phyloP scores from a whole-genome alignment of 2,797 vertebrate genomes.

The Cynodonichthys magdalenae region DNA sequence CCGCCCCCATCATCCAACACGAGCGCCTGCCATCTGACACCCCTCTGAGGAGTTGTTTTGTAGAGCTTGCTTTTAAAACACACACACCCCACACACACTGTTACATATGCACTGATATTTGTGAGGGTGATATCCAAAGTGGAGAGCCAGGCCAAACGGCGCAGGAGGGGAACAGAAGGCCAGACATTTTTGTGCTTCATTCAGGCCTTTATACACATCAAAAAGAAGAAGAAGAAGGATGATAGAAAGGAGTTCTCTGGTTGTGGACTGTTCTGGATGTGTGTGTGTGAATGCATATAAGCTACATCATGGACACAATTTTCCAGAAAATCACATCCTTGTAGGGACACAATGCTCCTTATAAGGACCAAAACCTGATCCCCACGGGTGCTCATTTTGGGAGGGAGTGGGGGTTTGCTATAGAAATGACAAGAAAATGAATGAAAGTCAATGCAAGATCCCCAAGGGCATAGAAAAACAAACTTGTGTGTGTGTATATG shows the following conservation, averaged over 20 bases:
- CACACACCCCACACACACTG: slow-evolving; percentile 18
- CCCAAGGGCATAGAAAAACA: no score
- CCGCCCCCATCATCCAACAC: slow-evolving; percentile 57
- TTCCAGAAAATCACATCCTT: no score
- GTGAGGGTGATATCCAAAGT: slow-evolving; percentile 49
- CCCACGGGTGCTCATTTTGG: no score
- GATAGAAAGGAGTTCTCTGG: slow-evolving; percentile 36
- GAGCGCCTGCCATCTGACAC: slow-evolving; percentile 79
- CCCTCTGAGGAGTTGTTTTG: slow-evolving; percentile 64
- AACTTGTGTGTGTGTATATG: no score
- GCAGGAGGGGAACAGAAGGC: slow-evolving; percentile 45
- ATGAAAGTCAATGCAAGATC: no score
- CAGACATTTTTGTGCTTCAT: slow-evolving; percentile 41
- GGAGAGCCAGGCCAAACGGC: slow-evolving; percentile 44
- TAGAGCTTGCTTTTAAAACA: slow-evolving; percentile 49
- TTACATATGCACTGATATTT: slow-evolving; percentile 18
- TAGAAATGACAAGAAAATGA: no score
- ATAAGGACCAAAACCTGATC: no score
- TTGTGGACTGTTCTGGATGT: slow-evolving; percentile 13
- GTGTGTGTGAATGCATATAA: no score
- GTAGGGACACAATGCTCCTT: no score
- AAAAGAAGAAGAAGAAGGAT: slow-evolving; percentile 25
- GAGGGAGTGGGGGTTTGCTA: background rate
- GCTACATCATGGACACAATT: no score
- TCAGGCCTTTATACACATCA: slow-evolving; percentile 34